Conservation (phyloP, 2,113 vertebrate genomes). For the Oryzias melastigma region DNA sequence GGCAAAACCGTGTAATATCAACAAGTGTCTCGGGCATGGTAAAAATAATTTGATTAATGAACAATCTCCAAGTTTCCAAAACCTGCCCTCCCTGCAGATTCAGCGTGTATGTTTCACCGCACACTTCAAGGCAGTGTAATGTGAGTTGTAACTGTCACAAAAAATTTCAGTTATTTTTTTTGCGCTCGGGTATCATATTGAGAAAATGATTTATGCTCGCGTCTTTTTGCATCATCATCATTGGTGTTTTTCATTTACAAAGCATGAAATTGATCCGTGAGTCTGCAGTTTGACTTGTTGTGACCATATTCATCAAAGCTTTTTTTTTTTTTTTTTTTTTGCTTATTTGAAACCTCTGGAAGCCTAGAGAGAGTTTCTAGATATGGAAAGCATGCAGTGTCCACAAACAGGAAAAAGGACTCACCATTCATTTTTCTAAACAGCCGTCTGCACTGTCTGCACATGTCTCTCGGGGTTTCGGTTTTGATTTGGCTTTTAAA, state of each 20-base stretch:
- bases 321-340: background rate
- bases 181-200: slow-evolving; percentile 5
- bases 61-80: slow-evolving; percentile 16
- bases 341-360: slow-evolving; percentile 6
- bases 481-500: slow-evolving; percentile 66
- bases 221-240: slow-evolving; percentile 18
- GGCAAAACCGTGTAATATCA: slow-evolving; percentile 47
- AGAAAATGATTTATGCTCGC: slow-evolving; percentile 15
- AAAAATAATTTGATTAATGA: slow-evolving; percentile 39
- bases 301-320: slow-evolving; percentile 7
- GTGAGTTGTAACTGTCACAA: slow-evolving; percentile 42
- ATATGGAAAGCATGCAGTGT: slow-evolving; percentile 56
- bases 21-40: slow-evolving; percentile 19
- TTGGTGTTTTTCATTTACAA: slow-evolving; percentile 3
- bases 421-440: slow-evolving; percentile 65
- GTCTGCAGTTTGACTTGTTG: background rate
- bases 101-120: slow-evolving; percentile 11
- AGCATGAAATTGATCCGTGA: slow-evolving; percentile 5
- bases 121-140: slow-evolving; percentile 17
- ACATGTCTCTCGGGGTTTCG: slow-evolving; percentile 41
- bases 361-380: slow-evolving; percentile 42
- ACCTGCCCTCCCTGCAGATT: slow-evolving; percentile 7
- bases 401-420: slow-evolving; percentile 57
- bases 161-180: slow-evolving; percentile 23
- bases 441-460: slow-evolving; percentile 51